Percentiles rank a stretch among this genome's conserved stretches.
Evolutionary conservation across 1,140 invertebrate species (phyloP).

Genomic region (Littorina saxatilis): DNA sequence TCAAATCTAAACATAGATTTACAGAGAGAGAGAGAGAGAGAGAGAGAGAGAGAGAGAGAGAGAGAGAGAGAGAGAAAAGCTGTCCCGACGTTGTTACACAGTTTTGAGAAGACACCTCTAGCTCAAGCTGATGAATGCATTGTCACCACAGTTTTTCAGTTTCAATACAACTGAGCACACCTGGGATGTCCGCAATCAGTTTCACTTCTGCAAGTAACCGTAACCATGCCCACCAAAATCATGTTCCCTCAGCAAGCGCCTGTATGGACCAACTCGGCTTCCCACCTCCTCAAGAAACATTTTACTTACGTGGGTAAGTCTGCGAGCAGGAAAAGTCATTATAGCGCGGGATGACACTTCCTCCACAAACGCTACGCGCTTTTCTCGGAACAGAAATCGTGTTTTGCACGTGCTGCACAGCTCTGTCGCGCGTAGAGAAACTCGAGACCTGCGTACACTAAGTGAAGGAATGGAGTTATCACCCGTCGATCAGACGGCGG

Average conservation of each 20-base stretch:
- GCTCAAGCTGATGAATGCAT: background rate
- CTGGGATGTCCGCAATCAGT: too few species aligned
- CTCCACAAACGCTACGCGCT: background rate
- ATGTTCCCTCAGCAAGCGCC: background rate
- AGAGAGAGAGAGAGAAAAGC: background rate
- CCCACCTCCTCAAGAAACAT: background rate
- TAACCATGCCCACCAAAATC: background rate
- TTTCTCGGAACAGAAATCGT: background rate
- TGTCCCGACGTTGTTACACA: background rate
- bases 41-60: background rate
- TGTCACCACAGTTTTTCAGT: background rate
- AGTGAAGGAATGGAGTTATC: conserved; percentile 10
- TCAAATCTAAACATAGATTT: too few species aligned
- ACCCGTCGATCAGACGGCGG: background rate
- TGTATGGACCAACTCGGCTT: background rate
- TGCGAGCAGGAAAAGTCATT: background rate
- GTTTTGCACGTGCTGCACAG: background rate
- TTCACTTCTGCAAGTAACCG: too few species aligned
- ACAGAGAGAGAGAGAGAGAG: background rate
- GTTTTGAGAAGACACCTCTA: too few species aligned
- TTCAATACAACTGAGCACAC: too few species aligned
- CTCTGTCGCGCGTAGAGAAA: background rate
- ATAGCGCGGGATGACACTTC: background rate
- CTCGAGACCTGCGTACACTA: background rate
- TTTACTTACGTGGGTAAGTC: too few species aligned